These are phyloP conservation scores for Seladonia tumulorum DNA, from an alignment of 2,888 invertebrate species.

Conservation along the genomic window DNA sequence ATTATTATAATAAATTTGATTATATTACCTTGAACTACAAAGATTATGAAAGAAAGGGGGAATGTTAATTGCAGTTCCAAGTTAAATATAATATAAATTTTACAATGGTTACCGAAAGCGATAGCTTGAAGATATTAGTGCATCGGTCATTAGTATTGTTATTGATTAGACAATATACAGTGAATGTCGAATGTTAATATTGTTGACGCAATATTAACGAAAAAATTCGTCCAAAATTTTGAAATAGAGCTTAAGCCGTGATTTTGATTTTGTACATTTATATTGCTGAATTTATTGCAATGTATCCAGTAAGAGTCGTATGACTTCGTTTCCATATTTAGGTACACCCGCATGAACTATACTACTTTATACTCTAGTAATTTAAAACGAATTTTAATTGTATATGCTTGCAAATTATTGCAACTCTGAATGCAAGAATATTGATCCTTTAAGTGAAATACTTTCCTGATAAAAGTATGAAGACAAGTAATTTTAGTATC, in stretches of 20 bases:
- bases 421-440: not conserved
- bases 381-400: constrained; percentile 6
- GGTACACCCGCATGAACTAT: not conserved
- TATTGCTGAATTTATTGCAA: constrained; percentile 21
- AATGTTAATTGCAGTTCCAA: constrained; percentile 53
- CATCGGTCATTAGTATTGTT: constrained; percentile 25
- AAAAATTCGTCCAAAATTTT: constrained; percentile 48
- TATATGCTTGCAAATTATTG: constrained; percentile 7
- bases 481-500: not conserved
- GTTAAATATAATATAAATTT: constrained; percentile 33
- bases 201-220: constrained; percentile 19
- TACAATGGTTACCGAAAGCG: constrained; percentile 29
- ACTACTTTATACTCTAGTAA: constrained; percentile 23
- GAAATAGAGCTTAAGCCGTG: constrained; percentile 14
- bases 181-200: constrained; percentile 31
- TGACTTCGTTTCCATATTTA: constrained; percentile 16
- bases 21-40: constrained; percentile 43
- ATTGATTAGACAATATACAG: constrained; percentile 22
- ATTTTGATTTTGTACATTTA: constrained; percentile 36
- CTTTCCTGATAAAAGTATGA: constrained; percentile 6
- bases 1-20: constrained; percentile 49
- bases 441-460: constrained; percentile 6
- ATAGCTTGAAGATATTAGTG: constrained; percentile 31
- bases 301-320: constrained; percentile 1
- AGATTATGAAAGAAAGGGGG: constrained; percentile 25